Evolutionary conservation across 1,140 invertebrate species (phyloP), one percentile per base, ranked within the genome.

Genomic region (Aphelinus atriplicis): DNA sequence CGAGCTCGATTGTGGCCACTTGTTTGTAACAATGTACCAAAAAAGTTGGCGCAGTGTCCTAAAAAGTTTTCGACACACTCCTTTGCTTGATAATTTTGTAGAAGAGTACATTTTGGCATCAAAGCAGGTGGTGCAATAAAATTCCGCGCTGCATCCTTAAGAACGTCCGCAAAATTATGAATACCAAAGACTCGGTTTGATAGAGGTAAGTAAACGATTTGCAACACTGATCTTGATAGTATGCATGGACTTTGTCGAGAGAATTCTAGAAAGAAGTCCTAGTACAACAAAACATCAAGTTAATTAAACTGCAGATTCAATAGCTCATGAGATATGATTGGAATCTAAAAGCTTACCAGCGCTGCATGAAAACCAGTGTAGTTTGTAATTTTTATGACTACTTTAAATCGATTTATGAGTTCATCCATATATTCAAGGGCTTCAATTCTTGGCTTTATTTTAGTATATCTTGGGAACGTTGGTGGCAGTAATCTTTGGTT

Each of bases 381-480:
- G 75, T 92, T 92, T 4, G 93, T 94, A 58, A 98, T 92, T 88
- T 94, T 95, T 84, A 94, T 95, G 9, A 96, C 93, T 80, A 91
- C 91, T 82, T 95, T 92, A 51, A 98, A 89, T 75, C 95, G 90
- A 48, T 92, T 89, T 5, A 98, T 89, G 78, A 97, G 90, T 80
- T 94, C 92, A 79, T 94, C 92, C 80, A 98, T 92, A 87, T 98
- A 98, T 79, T 92, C 90, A 75, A 97, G 86, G 48, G 96, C 94
- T 80, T 97, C 95, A 51, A 89, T 85, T 56, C 95, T 90, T 63
- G 93, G 93, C 78, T 95, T 95, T 79, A 99, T 97, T 87, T 96
- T 94, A 1, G 97, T 97, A 86, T 98, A 98, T 1, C 97, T 91
- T 7, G 98, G 98, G 90, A 99, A 99, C n/a, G 97, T 98, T 1